Evolutionary conservation across 2,113 vertebrate species (phyloP).

Genomic region (Neogale vison): DNA sequence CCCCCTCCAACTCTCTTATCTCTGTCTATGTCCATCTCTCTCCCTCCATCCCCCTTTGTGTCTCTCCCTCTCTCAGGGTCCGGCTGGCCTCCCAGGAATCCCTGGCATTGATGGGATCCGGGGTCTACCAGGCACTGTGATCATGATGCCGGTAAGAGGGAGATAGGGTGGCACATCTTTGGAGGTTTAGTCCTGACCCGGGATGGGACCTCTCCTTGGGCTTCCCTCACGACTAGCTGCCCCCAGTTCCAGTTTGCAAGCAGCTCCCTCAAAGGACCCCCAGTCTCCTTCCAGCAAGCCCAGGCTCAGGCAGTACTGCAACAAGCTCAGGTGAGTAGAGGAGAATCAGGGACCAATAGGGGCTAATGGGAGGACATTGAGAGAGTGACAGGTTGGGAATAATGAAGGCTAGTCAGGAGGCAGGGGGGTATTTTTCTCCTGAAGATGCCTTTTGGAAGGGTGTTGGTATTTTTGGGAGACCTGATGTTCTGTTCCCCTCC

Average conservation of each 20-base stretch:
- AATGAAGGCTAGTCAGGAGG: not conserved
- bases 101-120: conserved; percentile 90
- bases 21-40: not conserved
- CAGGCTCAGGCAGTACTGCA: conserved; percentile 94
- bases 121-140: conserved; percentile 90
- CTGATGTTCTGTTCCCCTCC: not conserved
- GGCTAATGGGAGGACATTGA: not conserved
- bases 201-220: not conserved
- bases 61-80: conserved; percentile 84
- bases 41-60: not conserved
- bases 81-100: conserved; percentile 89
- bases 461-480: not conserved
- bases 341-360: fast-evolving
- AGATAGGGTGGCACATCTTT: not conserved
- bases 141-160: conserved; percentile 93
- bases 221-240: not conserved
- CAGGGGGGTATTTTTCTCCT: not conserved
- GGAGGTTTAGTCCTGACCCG: too few species aligned
- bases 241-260: conserved; percentile 90
- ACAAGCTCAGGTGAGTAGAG: conserved; percentile 88
- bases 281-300: conserved; percentile 91
- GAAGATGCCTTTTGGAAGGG: not conserved
- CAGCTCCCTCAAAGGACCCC: conserved; percentile 89
- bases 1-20: not conserved
- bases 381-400: not conserved